Conservation (phyloP, 2,888 invertebrate genomes). For the Lepas anatifera region DNA sequence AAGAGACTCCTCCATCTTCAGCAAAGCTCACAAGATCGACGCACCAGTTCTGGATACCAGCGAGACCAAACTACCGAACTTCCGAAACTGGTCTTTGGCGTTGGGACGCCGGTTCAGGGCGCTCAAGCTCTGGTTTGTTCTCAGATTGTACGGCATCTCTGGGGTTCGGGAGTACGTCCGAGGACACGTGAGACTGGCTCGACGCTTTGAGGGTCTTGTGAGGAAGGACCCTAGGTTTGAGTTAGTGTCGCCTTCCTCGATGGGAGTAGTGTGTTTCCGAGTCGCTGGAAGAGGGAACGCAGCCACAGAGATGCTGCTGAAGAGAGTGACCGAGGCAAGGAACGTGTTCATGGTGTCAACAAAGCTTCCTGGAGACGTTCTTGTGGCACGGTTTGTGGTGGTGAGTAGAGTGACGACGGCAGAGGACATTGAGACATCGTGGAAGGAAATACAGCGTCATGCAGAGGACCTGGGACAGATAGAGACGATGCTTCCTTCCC, state of each 20-base stretch:
- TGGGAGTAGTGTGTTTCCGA: slow-evolving; percentile 86
- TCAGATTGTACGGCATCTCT: slow-evolving; percentile 66
- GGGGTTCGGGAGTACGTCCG: slow-evolving; percentile 65
- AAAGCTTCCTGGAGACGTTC: slow-evolving; percentile 59
- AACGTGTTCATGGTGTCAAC: slow-evolving; percentile 87
- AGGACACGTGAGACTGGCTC: slow-evolving; percentile 57
- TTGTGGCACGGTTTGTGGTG: slow-evolving; percentile 76
- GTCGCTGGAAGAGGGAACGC: slow-evolving; percentile 60
- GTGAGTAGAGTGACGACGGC: no score
- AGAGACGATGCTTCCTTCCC: no score
- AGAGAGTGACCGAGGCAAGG: slow-evolving; percentile 74
- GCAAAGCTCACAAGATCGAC: slow-evolving; percentile 80
- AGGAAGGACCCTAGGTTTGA: slow-evolving; percentile 62
- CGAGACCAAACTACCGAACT: neutral
- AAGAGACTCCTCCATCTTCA: slow-evolving; percentile 46
- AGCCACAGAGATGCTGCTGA: slow-evolving; percentile 62
- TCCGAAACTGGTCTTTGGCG: slow-evolving; percentile 90
- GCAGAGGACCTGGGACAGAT: no score
- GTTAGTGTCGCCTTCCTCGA: slow-evolving; percentile 62
- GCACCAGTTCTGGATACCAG: slow-evolving; percentile 56
- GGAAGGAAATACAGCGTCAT: no score
- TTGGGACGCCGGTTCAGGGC: slow-evolving; percentile 81
- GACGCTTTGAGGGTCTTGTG: slow-evolving; percentile 60
- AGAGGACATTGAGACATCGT: no score
- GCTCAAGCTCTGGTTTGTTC: slow-evolving; percentile 81